Evolutionary conservation across 2,113 vertebrate genomes (phyloP).

Genomic region (Zosterops pallidus): DNA sequence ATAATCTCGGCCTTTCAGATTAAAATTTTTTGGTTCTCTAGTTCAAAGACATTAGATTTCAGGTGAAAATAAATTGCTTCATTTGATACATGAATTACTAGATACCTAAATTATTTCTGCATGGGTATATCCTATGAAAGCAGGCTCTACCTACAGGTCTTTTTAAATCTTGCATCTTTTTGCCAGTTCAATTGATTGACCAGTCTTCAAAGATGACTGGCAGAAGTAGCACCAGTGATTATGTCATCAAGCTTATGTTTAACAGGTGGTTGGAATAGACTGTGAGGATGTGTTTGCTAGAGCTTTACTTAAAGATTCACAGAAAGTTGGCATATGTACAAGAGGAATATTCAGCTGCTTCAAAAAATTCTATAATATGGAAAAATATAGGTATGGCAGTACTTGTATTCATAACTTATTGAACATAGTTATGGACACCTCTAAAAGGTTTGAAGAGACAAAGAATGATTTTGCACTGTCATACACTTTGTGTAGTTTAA

Average conservation of each 20-base stretch:
- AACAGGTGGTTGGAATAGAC: background rate
- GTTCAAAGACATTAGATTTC: background rate
- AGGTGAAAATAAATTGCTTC: background rate
- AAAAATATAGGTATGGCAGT: background rate
- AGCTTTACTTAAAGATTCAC: background rate
- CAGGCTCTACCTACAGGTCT: background rate
- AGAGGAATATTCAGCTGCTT: background rate
- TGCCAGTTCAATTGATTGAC: background rate
- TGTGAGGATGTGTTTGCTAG: background rate
- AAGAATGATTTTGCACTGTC: background rate
- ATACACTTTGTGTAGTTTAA: background rate
- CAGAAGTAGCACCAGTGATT: background rate
- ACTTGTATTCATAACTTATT: background rate
- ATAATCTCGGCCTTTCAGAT: background rate
- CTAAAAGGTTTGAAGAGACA: background rate
- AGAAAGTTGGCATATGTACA: background rate
- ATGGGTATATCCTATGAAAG: background rate
- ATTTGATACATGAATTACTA: background rate
- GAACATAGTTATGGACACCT: background rate
- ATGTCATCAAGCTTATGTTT: background rate
- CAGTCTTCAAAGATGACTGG: background rate
- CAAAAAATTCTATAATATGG: background rate
- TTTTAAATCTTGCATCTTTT: background rate
- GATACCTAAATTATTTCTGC: background rate
- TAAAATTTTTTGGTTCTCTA: background rate